Conservation (phyloP, 2,888 invertebrate genomes). For the Drosophila neonasuta region DNA sequence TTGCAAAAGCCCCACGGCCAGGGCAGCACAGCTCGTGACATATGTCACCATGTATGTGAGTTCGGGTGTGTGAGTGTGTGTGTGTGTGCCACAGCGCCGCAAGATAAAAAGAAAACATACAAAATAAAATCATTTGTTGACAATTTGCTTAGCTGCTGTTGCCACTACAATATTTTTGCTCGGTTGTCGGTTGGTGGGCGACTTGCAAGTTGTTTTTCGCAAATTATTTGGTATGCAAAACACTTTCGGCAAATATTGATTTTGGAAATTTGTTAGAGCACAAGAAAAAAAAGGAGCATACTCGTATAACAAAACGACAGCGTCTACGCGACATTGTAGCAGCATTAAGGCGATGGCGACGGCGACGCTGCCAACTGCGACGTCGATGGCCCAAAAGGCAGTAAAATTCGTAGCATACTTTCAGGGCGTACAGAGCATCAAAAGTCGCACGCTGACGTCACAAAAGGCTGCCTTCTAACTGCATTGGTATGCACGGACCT, state of each 20-base stretch:
- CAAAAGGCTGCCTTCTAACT: conserved; percentile 57
- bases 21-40: conserved; percentile 52
- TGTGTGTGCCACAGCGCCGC: conserved; percentile 33
- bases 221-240: conserved; percentile 79
- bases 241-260: conserved; percentile 80
- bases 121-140: conserved; percentile 76
- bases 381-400: conserved; percentile 40
- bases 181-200: conserved; percentile 8
- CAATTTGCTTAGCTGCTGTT: conserved; percentile 78
- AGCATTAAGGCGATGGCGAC: conserved; percentile 46
- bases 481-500: conserved; percentile 74
- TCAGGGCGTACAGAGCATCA: conserved; percentile 44
- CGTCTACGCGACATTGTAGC: conserved; percentile 64
- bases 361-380: conserved; percentile 1
- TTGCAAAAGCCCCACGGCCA: conserved; percentile 54
- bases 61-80: conserved; percentile 19
- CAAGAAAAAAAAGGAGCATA: conserved; percentile 40
- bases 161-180: conserved; percentile 69
- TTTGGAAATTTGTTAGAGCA: conserved; percentile 77
- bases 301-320: conserved; percentile 34
- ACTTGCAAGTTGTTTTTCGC: conserved; percentile 66
- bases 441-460: conserved; percentile 66
- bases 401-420: conserved; percentile 66
- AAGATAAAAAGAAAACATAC: conserved; percentile 36
- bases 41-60: conserved; percentile 19